Evolutionary conservation across 1,140 invertebrate genomes (phyloP).

Genomic region (Eubasilissa regina): DNA sequence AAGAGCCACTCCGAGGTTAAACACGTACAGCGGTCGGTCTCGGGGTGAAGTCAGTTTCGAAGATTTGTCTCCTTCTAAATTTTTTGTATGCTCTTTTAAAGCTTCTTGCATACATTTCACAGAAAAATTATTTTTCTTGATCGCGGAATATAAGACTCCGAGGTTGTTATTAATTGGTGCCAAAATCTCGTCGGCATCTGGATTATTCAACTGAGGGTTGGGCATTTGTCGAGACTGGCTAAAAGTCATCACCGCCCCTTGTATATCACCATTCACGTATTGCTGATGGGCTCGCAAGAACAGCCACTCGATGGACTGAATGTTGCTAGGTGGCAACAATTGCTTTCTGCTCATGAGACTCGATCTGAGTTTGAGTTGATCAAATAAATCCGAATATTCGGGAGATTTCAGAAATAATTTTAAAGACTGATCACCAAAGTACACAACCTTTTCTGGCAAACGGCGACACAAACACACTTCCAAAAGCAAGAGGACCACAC

Average conservation of each 20-base stretch:
- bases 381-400: constrained; percentile 66
- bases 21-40: constrained; percentile 87
- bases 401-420: constrained; percentile 64
- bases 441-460: constrained; percentile 66
- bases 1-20: constrained; percentile 91
- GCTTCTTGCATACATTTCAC: constrained; percentile 90
- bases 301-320: constrained; percentile 68
- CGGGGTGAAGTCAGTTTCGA: constrained; percentile 67
- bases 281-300: constrained; percentile 73
- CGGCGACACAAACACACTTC: constrained; percentile 67
- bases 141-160: constrained; percentile 88
- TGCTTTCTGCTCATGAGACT: constrained; percentile 71
- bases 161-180: constrained; percentile 92
- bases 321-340: constrained; percentile 68
- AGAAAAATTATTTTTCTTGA: constrained; percentile 90
- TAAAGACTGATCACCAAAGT: constrained; percentile 65
- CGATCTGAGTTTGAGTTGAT: constrained; percentile 70
- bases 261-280: constrained; percentile 73
- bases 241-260: constrained; percentile 72
- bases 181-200: constrained; percentile 68
- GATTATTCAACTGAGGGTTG: constrained; percentile 56
- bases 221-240: constrained; percentile 70
- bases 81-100: constrained; percentile 83
- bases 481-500: constrained; percentile 70
- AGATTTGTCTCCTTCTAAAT: constrained; percentile 69